Base-by-base conservation (phyloP, 2,888 invertebrate species). In the Euplagia quadripunctaria region DNA sequence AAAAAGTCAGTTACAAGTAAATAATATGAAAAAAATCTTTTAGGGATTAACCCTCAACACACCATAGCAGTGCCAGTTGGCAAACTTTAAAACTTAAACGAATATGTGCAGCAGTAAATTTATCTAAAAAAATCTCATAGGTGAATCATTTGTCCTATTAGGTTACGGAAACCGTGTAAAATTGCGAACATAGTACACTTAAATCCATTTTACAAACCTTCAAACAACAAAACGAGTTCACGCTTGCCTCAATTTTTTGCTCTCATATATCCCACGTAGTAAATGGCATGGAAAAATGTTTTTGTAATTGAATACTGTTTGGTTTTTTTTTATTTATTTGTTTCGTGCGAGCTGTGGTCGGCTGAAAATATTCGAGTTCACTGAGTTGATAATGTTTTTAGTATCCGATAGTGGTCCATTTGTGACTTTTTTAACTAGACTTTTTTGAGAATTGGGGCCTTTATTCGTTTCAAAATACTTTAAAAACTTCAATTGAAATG, bases 281-380 rank as follows among this genome's bases (percentile, higher is more conserved):
- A 83, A 83, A 83, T 82, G 84, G 84, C 69, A 78, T 55, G 83
- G 83, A 83, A 83, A 83, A 83, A 82, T 83, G 81, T 80, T 82
- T 80, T 78, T 83, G 84, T 83, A 83, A 82, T 83, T 83, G 83
- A 83, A 83, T 83, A 82, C 75, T 79, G 82, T 70, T 78, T 71
- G 68, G 73, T 74, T 73, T 70, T 74, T 73, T 70, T 70, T 66
- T 71, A 71, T 76, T 73, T 71, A 51, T 71, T 61, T 72, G 64
- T 75, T 71, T 20, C 49, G 49, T 51, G 46, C 51, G 43, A 31
- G 64, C 51, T 68, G 74, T 51, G 70, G 72, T n/a, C 17, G 49
- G 69, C n/a, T n/a, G 49, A 8, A 70, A 20, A 68, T 61, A 67
- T 76, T 75, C 46, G 14, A 7, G 17, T n/a, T 5, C 20, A n/a